A percentile compares a stretch with the other conserved stretches of the same genome.
Conservation (phyloP, 23 tunicate genomes). For the Phallusia fumigata region DNA sequence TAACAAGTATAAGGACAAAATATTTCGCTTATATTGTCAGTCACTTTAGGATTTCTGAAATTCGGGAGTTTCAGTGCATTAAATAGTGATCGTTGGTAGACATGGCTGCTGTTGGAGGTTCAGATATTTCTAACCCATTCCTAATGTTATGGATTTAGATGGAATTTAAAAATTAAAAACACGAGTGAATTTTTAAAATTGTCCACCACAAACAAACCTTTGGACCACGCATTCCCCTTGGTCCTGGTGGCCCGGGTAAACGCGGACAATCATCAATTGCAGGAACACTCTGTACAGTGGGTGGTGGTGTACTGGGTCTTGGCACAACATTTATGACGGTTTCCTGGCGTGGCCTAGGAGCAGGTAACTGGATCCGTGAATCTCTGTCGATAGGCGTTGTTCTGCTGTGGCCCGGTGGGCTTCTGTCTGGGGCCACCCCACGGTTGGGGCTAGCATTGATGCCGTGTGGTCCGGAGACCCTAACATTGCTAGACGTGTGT, state of each 20-base stretch:
- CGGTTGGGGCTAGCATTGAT: not conserved
- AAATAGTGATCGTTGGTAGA: no score
- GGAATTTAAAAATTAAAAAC: no score
- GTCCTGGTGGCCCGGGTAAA: not conserved
- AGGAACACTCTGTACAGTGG: not conserved
- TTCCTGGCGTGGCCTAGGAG: not conserved
- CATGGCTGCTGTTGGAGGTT: not conserved
- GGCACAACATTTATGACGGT: not conserved
- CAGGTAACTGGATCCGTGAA: not conserved
- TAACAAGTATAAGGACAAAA: no score
- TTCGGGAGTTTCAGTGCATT: no score
- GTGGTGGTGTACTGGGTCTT: not conserved
- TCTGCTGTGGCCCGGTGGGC: not conserved
- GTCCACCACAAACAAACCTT: not conserved
- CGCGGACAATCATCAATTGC: not conserved
- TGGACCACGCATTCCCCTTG: not conserved
- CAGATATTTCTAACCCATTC: not conserved
- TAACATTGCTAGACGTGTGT: not conserved
- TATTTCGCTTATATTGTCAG: no score
- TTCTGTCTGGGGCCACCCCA: conserved; percentile 7
- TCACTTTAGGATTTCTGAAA: no score
- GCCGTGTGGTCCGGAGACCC: not conserved
- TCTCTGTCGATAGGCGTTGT: not conserved
- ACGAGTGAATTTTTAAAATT: no score
- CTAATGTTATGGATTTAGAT: no score